These are phyloP conservation scores for Hylomyscus alleni DNA, from an alignment of 2,797 vertebrate genomes.

Conservation along the genomic window DNA sequence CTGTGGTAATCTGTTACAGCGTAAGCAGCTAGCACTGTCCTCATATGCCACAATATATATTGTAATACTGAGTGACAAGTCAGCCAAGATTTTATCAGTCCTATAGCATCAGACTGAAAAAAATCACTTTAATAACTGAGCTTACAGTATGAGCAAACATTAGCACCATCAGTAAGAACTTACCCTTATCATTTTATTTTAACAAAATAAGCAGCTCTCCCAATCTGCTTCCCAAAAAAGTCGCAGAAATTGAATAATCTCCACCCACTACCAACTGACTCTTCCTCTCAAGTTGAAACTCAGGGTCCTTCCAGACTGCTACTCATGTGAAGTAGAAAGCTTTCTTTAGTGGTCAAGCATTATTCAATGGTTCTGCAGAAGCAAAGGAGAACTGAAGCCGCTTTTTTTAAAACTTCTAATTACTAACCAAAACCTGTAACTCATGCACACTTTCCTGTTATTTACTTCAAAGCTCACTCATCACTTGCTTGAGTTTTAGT, in stretches of 20 bases:
- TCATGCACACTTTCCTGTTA: not conserved
- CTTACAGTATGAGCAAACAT: not conserved
- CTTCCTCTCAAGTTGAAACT: not conserved
- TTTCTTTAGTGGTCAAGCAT: conserved; percentile 28
- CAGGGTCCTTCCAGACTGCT: not conserved
- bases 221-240: not conserved
- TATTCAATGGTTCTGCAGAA: conserved; percentile 16
- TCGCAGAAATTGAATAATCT: not conserved
- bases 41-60: not conserved
- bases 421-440: not conserved
- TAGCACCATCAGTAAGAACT: not conserved
- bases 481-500: not conserved
- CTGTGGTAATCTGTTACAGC: not conserved
- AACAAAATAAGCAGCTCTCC: not conserved
- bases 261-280: not conserved
- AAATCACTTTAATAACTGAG: not conserved
- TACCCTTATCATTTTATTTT: not conserved
- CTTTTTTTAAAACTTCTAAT: not conserved
- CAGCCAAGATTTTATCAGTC: not conserved
- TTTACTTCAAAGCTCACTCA: not conserved
- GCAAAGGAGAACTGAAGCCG: not conserved
- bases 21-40: not conserved
- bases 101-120: not conserved
- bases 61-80: not conserved
- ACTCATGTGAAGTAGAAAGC: not conserved